phyloP scores from a whole-genome alignment of 1,140 invertebrate genomes.

The Heliothis virescens region DNA sequence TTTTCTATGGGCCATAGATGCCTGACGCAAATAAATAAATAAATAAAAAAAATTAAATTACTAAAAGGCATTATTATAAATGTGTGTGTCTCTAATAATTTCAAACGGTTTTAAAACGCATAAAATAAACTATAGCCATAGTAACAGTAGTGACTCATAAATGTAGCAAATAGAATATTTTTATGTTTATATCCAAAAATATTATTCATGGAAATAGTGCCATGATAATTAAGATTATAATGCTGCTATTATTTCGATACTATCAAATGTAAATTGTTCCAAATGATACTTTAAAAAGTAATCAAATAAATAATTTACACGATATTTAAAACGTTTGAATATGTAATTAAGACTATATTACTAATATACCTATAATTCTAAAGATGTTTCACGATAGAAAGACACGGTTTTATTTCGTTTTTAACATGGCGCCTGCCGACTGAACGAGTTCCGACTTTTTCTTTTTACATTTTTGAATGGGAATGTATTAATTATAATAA shows the following conservation, averaged over 20 bases:
- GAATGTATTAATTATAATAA: no score
- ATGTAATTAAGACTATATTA: background rate
- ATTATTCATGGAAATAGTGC: background rate
- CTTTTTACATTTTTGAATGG: no score
- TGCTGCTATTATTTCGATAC: background rate
- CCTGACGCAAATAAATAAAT: no score
- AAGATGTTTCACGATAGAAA: no score
- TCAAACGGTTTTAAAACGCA: background rate
- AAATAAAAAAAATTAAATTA: no score
- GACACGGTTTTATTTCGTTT: no score
- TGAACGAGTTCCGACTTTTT: no score
- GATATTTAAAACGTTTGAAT: background rate
- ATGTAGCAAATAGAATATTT: slow-evolving; percentile 1
- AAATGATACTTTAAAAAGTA: slow-evolving; percentile 21
- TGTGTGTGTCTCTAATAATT: background rate
- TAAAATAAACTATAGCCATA: slow-evolving; percentile 10
- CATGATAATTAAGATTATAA: background rate
- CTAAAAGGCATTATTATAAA: no score
- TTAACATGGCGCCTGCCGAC: no score
- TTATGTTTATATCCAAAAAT: background rate
- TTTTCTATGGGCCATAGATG: no score
- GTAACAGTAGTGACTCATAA: slow-evolving; percentile 24
- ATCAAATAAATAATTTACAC: slow-evolving; percentile 7
- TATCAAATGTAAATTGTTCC: background rate
- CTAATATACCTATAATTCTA: background rate